These are phyloP conservation scores for Luffia ferchaultella DNA, from an alignment of 2,888 invertebrate species.

Conservation along the genomic window DNA sequence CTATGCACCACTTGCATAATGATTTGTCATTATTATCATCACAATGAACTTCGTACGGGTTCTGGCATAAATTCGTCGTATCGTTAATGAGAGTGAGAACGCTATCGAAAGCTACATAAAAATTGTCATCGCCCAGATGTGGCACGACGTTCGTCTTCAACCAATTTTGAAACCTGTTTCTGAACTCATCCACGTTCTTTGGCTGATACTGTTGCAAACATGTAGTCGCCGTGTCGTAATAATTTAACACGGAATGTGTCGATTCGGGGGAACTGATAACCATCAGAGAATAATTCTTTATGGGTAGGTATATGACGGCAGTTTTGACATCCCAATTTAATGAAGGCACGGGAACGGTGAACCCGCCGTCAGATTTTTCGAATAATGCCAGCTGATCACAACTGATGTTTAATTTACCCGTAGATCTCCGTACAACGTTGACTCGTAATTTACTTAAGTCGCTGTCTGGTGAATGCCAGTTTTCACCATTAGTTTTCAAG, in stretches of 20 bases:
- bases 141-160: conserved; percentile 51
- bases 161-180: conserved; percentile 62
- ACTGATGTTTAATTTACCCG: conserved; percentile 20
- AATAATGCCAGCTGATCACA: conserved; percentile 36
- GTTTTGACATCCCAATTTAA: conserved; percentile 63
- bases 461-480: conserved; percentile 53
- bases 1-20: conserved; percentile 15
- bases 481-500: conserved; percentile 64
- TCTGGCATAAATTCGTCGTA: conserved; percentile 17
- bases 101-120: conserved; percentile 65
- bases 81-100: conserved; percentile 41
- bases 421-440: conserved; percentile 22
- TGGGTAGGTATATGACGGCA: conserved; percentile 68
- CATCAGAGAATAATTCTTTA: conserved; percentile 41
- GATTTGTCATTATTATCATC: neutral
- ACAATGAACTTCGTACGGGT: conserved; percentile 10
- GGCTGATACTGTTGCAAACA: conserved; percentile 63
- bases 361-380: conserved; percentile 27
- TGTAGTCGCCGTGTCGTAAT: conserved; percentile 58
- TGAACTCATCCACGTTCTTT: conserved; percentile 44
- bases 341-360: conserved; percentile 61
- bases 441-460: conserved; percentile 28
- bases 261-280: conserved; percentile 26
- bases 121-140: conserved; percentile 66
- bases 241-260: conserved; percentile 56